Base-by-base conservation (phyloP, 1,140 invertebrate genomes). In the Lutraria rhynchaena region DNA sequence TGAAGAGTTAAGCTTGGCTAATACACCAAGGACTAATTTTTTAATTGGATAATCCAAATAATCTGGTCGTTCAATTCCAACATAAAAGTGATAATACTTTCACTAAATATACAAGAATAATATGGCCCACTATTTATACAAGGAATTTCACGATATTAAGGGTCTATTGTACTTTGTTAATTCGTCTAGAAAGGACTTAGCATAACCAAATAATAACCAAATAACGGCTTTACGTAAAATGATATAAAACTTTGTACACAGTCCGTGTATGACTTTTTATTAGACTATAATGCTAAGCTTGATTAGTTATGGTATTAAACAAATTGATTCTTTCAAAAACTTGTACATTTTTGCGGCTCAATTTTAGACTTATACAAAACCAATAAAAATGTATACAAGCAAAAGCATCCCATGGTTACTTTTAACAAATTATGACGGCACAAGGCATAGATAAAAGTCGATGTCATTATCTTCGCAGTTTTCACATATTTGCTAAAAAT, bases 71-170 rank as follows among this genome's bases (percentile, higher is more conserved):
- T 57, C 51, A 57, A 33, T 27, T 49, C 3, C 7, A 22, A 33
- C 51, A 55, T 37, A 37, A 73, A 19, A 4, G 22, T 22, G 58
- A 41, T 73, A 57, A 73, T 24, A 33, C 70, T 44, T 58, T 58
- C 22, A 35, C 31, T 46, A 57, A 60, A 75, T 75, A 75, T 44
- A 2, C 27, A 49, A 61, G 22, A 75, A 75, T 75, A 75, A 75
- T 35, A 75, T 15, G 55, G 73, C 37, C 73, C 41, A 63, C 13
- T 75, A 75, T 75, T 75, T 75, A 44, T 55, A 31, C 37, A 61
- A 75, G 58, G 35, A 33, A 57, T 61, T 75, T 63, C 37, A 41
- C 37, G 5, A 41, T 41, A 7, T 41, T 41, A 41, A 41, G 37
- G 37, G 5, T 41, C 37, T 41, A 7, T 41, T 41, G 37, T 41